Evolutionary conservation across 2,888 invertebrate species (phyloP), one percentile per base, ranked within the genome.

Genomic region (Pterostichus niger): DNA sequence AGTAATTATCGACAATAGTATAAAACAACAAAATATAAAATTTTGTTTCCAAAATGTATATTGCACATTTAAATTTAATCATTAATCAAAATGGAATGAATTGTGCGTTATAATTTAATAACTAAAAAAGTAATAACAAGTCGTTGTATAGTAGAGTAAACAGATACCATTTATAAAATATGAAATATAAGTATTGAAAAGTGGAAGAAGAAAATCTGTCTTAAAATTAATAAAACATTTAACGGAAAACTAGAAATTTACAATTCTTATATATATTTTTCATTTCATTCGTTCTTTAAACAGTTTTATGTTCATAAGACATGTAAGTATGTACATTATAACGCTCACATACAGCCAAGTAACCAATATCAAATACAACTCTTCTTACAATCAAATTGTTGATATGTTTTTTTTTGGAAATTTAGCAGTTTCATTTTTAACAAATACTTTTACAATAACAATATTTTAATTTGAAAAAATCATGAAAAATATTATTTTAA

Each of bases 21-120:
- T 64, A 64, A 64, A 64, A 64, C 35, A 64, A 64, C 64, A 64
- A 64, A 24, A 64, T 64, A 64, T 64, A 64, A 35, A 64, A 31
- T 64, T n/a, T n/a, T 64, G 7, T 64, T 11, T 33, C 3, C 24
- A 24, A 24, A n/a, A n/a, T 33, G n/a, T 35, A 35, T 64, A 64
- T 64, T 64, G 64, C 64, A 64, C 64, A 35, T 31, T 11, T 31
- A 17, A 64, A n/a, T 61, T 10, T 61, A 31, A 11, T 17, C 11
- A 17, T 17, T 11, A 13, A 15, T 17, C 11, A 61, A 24, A 64
- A 35, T 64, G 64, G 64, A 64, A 64, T 64, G 64, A 64, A 31
- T 31, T 33, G 64, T 64, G 64, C 64, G 31, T 61, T 35, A 64
- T 64, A 13, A 31, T 35, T 31, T 17, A 31, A 61, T 24, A 13